These are phyloP conservation scores for Campylomormyrus tamandua DNA, from an alignment of 2,113 vertebrate genomes.

Conservation along the genomic window DNA sequence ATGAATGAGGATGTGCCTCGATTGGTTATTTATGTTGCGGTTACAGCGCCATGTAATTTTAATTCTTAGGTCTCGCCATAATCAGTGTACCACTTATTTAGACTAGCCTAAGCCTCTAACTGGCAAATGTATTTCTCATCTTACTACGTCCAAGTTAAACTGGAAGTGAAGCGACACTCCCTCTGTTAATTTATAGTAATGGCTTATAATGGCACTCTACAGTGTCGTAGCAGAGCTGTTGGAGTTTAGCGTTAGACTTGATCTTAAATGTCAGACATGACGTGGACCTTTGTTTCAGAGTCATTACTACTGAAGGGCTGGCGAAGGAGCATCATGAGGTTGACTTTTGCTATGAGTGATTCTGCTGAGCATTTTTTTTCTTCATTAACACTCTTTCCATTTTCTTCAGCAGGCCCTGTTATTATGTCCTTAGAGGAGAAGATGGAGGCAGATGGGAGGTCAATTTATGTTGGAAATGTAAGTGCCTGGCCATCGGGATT, in stretches of 20 bases:
- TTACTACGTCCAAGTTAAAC: neutral
- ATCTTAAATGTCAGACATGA: neutral
- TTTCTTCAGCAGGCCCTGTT: constrained; percentile 74
- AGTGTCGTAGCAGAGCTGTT: neutral
- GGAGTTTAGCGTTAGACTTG: neutral
- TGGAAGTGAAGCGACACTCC: neutral
- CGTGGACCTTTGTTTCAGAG: neutral
- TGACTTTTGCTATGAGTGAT: neutral
- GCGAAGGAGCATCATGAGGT: neutral
- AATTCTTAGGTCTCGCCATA: neutral
- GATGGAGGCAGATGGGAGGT: constrained; percentile 84
- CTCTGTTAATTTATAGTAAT: neutral
- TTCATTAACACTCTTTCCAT: neutral
- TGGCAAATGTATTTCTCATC: neutral
- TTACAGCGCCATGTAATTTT: neutral
- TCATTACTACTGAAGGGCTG: neutral
- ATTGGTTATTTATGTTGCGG: neutral
- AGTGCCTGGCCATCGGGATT: constrained; percentile 33
- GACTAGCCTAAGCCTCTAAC: neutral
- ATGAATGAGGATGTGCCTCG: neutral
- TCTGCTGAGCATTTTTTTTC: neutral
- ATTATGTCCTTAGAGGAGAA: constrained; percentile 92
- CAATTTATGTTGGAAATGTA: constrained; percentile 89
- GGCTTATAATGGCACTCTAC: neutral
- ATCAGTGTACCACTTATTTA: neutral